Conservation (phyloP, 64 coral and sea anemone genomes). For the Catalaphyllia jardinei region DNA sequence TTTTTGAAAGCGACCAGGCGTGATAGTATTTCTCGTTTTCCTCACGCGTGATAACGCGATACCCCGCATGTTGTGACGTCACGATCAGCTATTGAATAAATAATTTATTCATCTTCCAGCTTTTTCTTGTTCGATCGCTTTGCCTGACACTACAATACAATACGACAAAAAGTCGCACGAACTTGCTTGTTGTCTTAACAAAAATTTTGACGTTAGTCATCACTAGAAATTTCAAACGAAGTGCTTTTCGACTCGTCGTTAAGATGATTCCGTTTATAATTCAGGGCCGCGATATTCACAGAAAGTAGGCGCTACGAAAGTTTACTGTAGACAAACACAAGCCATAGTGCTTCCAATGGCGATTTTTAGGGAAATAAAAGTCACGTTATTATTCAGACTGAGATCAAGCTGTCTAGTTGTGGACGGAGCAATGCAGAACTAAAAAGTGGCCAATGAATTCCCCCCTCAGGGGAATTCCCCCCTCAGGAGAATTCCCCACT, state of each 20-base stretch:
- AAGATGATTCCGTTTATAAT: too few relatives aligned
- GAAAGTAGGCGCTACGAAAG: too few relatives aligned
- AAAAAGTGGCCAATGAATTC: too few relatives aligned
- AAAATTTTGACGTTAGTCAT: neutral
- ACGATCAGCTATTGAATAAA: constrained; percentile 25
- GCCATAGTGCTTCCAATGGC: neutral
- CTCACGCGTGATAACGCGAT: constrained; percentile 54
- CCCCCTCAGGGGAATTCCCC: too few relatives aligned
- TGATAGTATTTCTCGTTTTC: neutral
- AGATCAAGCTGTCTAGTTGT: too few relatives aligned
- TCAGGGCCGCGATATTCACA: too few relatives aligned
- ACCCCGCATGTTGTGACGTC: constrained; percentile 54
- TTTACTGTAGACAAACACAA: neutral
- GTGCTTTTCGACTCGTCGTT: neutral
- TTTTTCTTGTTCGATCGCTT: neutral
- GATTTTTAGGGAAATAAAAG: too few relatives aligned
- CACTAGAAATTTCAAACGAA: neutral
- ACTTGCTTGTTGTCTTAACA: neutral
- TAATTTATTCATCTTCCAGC: constrained; percentile 11
- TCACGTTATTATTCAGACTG: too few relatives aligned
- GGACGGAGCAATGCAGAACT: too few relatives aligned
- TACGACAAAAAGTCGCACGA: neutral
- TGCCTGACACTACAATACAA: neutral
- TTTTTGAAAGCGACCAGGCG: neutral
- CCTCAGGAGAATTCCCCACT: too few relatives aligned